Evolutionary conservation across 1,140 invertebrate genomes (phyloP).

Genomic region (Achatina immaculata): DNA sequence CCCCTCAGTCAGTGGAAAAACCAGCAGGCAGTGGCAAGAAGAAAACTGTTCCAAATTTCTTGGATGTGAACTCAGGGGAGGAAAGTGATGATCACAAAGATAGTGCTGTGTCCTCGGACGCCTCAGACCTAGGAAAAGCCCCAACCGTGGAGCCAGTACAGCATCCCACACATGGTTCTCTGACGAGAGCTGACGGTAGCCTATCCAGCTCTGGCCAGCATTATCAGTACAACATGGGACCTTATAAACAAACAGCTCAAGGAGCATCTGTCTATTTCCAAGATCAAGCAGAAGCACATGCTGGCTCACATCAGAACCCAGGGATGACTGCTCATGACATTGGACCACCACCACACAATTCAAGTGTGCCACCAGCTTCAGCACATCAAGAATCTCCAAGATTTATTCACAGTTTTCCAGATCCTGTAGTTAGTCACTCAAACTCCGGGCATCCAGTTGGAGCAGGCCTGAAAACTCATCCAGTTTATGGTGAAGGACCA

Average conservation of each 20-base stretch:
- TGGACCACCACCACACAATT: neutral
- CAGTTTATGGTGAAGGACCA: neutral
- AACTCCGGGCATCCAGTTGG: neutral
- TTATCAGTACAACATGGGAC: neutral
- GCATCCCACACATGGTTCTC: neutral
- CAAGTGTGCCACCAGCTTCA: neutral
- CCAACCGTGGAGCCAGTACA: neutral
- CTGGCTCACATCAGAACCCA: neutral
- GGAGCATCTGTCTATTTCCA: neutral
- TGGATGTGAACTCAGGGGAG: constrained; percentile 34
- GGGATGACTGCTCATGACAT: neutral
- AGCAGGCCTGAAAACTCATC: neutral
- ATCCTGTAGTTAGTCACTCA: neutral
- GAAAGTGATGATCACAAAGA: constrained; percentile 26
- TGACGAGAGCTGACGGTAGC: neutral
- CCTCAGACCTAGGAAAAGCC: neutral
- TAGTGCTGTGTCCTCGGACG: neutral
- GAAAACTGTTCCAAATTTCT: constrained; percentile 33
- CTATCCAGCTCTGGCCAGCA: neutral
- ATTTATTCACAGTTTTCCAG: neutral
- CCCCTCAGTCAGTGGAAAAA: neutral
- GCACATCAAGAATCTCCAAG: neutral
- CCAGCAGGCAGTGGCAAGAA: constrained; percentile 15
- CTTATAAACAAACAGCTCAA: neutral
- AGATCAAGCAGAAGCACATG: neutral